Evolutionary conservation across 2,797 vertebrate genomes (phyloP).

Genomic region (Tangara arthus): DNA sequence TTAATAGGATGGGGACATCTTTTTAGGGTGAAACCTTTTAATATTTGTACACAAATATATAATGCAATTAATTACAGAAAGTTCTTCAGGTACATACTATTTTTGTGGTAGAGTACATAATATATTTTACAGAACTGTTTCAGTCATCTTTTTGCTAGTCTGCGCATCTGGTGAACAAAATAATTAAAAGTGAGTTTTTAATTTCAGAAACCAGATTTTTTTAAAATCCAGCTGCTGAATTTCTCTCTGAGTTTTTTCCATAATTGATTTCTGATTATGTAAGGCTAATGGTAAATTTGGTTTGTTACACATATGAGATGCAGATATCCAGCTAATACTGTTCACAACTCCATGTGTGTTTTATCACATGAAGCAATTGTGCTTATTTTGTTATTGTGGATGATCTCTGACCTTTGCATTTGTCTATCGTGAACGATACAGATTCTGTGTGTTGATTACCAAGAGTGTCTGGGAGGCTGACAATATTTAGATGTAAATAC

Average conservation of each 20-base stretch:
- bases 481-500: constrained; percentile 51
- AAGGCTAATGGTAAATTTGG: background rate
- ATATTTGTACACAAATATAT: background rate
- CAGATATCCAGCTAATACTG: background rate
- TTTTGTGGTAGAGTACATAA: background rate
- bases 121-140: constrained; percentile 9
- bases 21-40: background rate
- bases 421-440: background rate
- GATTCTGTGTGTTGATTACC: constrained; percentile 1
- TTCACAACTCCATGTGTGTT: background rate
- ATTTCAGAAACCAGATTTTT: constrained; percentile 40
- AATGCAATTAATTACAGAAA: constrained; percentile 8
- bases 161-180: constrained; percentile 52
- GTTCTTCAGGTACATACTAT: background rate
- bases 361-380: background rate
- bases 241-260: background rate
- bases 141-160: constrained; percentile 2
- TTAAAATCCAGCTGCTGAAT: background rate
- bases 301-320: background rate
- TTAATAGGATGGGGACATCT: background rate
- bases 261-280: background rate
- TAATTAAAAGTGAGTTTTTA: constrained; percentile 5
- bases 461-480: background rate
- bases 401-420: constrained; percentile 15
- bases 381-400: background rate